Evolutionary conservation across 2,888 invertebrate genomes (phyloP), one percentile per base, ranked within the genome.

Genomic region (Diplolepis rosae): DNA sequence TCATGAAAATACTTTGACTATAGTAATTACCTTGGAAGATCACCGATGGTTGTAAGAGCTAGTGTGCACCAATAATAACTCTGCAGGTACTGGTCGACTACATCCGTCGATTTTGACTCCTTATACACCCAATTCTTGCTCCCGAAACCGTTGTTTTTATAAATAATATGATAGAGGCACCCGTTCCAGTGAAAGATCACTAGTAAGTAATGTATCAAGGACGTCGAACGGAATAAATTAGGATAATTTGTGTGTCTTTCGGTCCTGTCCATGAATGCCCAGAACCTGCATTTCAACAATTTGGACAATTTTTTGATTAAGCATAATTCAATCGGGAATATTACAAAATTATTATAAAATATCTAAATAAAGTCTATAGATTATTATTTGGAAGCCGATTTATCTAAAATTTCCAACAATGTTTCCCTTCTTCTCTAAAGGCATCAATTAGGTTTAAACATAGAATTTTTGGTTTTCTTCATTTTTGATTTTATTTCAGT

Each of bases 161-260:
- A 94, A 89, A 98, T 96, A 89, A 98, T 95, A 92, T 98, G 96
- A 92, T 97, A 98, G 90, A 99, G 92, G 91, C 98, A 99, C 88
- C 98, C 98, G 91, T 99, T 99, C 98, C 98, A 99, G 92, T 99
- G 99, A 91, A 98, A 98, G 90, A 98, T 96, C 91, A 98, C 98
- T 91, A 98, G 92, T 88, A 98, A 93, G 92, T 98, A 98, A 92
- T 98, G 98, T 90, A 96, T 95, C 89, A 96, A 92, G 90, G 96
- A 95, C 85, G 95, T 94, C 84, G 96, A 96, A 88, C 95, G 94
- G 92, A 97, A 97, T 86, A 98, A 92, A 91, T 99, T 99, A 79
- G 98, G 98, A 91, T 98, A 99, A 92, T 98, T 99, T 83, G 98
- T 98, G 89, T 99, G 98, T 78, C 98, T 93, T 90, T 99, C 99